A percentile compares a stretch with the other conserved stretches of the same genome.
Conservation (phyloP, 2,888 invertebrate genomes). For the Eurytoma adleriae region DNA sequence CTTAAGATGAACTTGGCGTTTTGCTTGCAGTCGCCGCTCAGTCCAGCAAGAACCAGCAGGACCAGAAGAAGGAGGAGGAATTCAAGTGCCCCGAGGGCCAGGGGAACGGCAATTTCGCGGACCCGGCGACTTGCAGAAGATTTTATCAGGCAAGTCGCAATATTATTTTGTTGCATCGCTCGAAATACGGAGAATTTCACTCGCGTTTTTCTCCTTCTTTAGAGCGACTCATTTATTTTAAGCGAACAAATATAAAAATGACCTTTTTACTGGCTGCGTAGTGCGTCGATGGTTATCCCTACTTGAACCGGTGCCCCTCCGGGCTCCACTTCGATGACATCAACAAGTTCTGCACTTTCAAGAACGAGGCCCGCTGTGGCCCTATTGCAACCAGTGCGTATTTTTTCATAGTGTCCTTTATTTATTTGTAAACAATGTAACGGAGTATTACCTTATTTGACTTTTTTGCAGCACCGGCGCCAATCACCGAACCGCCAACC, state of each 20-base stretch:
- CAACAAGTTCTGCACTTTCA: slow-evolving; percentile 93
- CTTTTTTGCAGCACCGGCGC: slow-evolving; percentile 76
- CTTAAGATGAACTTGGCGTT: not conserved
- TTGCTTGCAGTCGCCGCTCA: slow-evolving; percentile 45
- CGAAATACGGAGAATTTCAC: not conserved
- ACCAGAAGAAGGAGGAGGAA: slow-evolving; percentile 79
- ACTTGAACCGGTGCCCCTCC: slow-evolving; percentile 92
- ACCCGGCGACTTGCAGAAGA: slow-evolving; percentile 90
- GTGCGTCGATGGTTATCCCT: slow-evolving; percentile 94
- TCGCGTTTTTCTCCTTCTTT: not conserved
- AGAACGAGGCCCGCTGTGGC: slow-evolving; percentile 92
- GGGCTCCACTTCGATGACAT: slow-evolving; percentile 94
- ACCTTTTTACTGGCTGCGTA: slow-evolving; percentile 71
- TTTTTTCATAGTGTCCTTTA: not conserved
- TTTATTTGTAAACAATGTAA: not conserved
- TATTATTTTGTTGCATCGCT: not conserved
- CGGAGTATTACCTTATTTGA: not conserved
- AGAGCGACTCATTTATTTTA: not conserved
- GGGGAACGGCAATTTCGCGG: slow-evolving; percentile 93
- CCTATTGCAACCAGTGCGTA: slow-evolving; percentile 91
- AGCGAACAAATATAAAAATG: not conserved
- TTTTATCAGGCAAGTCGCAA: slow-evolving; percentile 87
- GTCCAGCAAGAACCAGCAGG: slow-evolving; percentile 27
- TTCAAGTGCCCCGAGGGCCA: slow-evolving; percentile 89
- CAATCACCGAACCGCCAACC: slow-evolving; percentile 87